Conservation (phyloP, 2,888 invertebrate species). For the Hylaea fasciaria region DNA sequence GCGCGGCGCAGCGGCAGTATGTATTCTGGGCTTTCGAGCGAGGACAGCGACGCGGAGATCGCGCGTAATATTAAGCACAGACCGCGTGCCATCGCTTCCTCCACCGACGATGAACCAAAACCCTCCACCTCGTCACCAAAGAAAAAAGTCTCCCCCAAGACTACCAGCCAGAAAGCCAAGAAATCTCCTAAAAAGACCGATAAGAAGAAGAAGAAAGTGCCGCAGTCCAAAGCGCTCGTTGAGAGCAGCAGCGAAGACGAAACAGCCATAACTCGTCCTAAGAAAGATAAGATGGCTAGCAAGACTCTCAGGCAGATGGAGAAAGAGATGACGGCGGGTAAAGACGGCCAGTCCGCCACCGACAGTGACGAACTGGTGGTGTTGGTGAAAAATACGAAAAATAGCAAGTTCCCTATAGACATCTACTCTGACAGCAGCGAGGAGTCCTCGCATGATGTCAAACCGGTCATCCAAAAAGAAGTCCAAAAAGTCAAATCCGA, state of each 20-base stretch:
- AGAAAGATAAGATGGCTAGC: slow-evolving; percentile 76
- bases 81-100: slow-evolving; percentile 79
- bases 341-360: slow-evolving; percentile 84
- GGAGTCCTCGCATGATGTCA: slow-evolving; percentile 51
- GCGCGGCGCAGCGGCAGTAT: slow-evolving; percentile 87
- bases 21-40: slow-evolving; percentile 86
- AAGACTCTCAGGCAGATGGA: slow-evolving; percentile 89
- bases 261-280: slow-evolving; percentile 68
- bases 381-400: slow-evolving; percentile 80
- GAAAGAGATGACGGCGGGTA: slow-evolving; percentile 87
- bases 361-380: slow-evolving; percentile 93
- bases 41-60: slow-evolving; percentile 76
- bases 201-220: slow-evolving; percentile 81
- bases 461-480: slow-evolving; percentile 57
- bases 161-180: slow-evolving; percentile 60
- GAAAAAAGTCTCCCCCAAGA: slow-evolving; percentile 78
- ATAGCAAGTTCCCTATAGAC: slow-evolving; percentile 86
- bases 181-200: slow-evolving; percentile 69
- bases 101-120: slow-evolving; percentile 85
- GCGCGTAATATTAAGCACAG: slow-evolving; percentile 64
- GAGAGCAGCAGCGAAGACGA: slow-evolving; percentile 88
- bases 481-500: slow-evolving; percentile 67
- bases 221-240: slow-evolving; percentile 77
- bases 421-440: slow-evolving; percentile 95
- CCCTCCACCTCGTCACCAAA: slow-evolving; percentile 71